Conservation (phyloP, 2,888 invertebrate species). For the Poecilobothrus nobilitatus region DNA sequence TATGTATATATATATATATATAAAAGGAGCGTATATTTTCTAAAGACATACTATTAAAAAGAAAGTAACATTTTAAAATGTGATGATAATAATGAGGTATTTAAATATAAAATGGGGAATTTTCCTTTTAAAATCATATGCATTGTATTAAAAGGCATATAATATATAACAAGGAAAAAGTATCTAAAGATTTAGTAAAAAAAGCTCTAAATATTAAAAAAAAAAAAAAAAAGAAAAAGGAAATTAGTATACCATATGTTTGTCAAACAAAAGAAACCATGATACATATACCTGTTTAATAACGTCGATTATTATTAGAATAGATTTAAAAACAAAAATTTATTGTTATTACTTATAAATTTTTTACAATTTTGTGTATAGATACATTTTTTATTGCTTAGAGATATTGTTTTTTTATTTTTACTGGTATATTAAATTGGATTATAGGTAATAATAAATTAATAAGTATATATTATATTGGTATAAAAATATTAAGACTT, state of each 20-base stretch:
- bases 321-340: background rate
- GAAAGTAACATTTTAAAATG: background rate
- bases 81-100: background rate
- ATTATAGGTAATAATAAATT: background rate
- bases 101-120: background rate
- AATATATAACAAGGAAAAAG: too few species aligned
- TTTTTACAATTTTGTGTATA: background rate
- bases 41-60: too few species aligned
- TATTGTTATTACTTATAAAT: background rate
- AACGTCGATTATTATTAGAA: background rate
- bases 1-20: background rate
- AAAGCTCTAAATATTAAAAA: too few species aligned
- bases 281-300: background rate
- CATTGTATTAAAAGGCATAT: too few species aligned
- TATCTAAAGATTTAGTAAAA: too few species aligned
- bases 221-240: too few species aligned
- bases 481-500: background rate
- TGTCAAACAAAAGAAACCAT: too few species aligned
- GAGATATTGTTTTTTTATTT: background rate
- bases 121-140: too few species aligned
- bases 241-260: too few species aligned
- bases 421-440: background rate
- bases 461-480: background rate
- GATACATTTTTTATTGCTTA: too few species aligned
- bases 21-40: too few species aligned